Percentiles rank a stretch among this genome's conserved stretches.
Evolutionary conservation across 2,888 invertebrate species (phyloP).

Genomic region (Thymelicus sylvestris): DNA sequence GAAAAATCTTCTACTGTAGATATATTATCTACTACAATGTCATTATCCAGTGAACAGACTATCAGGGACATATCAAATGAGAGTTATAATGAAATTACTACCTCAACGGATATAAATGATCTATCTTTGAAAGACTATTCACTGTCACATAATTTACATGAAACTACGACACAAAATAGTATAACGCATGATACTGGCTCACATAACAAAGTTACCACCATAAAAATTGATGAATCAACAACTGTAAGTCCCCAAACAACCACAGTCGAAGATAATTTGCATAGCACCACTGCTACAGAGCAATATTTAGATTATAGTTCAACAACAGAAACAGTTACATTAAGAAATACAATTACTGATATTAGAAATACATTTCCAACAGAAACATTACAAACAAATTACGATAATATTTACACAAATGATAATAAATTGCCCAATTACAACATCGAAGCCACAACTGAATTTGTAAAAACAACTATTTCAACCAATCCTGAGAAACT

Average conservation of each 20-base stretch:
- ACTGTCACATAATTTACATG: neutral
- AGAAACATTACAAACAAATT: neutral
- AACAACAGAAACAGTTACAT: neutral
- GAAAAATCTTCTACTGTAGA: neutral
- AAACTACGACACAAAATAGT: neutral
- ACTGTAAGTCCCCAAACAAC: neutral
- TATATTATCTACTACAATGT: neutral
- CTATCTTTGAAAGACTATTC: neutral
- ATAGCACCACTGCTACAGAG: no score
- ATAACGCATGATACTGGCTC: neutral
- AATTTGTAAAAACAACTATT: constrained; percentile 4
- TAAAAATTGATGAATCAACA: neutral
- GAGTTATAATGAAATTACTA: no score
- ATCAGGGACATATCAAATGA: neutral
- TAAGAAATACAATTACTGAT: neutral
- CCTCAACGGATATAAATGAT: neutral
- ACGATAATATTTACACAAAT: neutral
- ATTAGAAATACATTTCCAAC: neutral
- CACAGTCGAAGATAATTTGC: no score
- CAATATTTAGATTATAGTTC: neutral
- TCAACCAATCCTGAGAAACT: neutral
- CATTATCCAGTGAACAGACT: neutral
- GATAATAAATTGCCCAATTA: neutral
- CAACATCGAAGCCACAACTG: neutral
- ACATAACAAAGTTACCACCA: neutral